phyloP scores from a whole-genome alignment of 2,113 vertebrate species.

The Argyrosomus japonicus region DNA sequence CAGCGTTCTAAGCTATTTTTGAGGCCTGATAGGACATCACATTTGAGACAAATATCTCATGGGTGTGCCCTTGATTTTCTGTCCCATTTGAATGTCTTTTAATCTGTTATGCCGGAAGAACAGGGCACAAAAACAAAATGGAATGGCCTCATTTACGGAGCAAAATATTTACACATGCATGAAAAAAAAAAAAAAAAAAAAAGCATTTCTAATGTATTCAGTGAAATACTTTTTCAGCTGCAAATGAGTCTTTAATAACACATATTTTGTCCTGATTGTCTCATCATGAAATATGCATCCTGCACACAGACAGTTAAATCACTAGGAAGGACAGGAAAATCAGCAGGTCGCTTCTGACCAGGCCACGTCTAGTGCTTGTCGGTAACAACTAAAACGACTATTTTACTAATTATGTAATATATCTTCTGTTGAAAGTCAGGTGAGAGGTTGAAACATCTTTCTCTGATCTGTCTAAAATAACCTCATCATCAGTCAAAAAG shows the following conservation, averaged over 20 bases:
- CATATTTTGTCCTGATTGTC: constrained; percentile 5
- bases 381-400: background rate
- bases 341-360: background rate
- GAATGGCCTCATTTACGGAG: constrained; percentile 31
- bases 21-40: background rate
- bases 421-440: background rate
- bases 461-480: background rate
- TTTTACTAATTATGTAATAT: background rate
- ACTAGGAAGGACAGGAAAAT: background rate
- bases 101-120: constrained; percentile 31
- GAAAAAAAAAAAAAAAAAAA: background rate
- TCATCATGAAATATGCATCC: background rate
- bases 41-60: constrained; percentile 9
- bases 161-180: constrained; percentile 10
- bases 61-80: constrained; percentile 19
- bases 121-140: background rate
- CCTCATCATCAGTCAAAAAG: background rate
- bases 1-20: background rate
- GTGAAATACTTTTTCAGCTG: background rate
- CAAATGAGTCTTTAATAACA: constrained; percentile 7
- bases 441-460: background rate
- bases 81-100: constrained; percentile 33
- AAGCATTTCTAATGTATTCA: constrained; percentile 14
- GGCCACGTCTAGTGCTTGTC: background rate
- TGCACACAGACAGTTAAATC: background rate